A percentile compares a stretch with the other conserved stretches of the same genome.
phyloP scores from a whole-genome alignment of 2,113 vertebrate genomes.

The Etia nguti region DNA sequence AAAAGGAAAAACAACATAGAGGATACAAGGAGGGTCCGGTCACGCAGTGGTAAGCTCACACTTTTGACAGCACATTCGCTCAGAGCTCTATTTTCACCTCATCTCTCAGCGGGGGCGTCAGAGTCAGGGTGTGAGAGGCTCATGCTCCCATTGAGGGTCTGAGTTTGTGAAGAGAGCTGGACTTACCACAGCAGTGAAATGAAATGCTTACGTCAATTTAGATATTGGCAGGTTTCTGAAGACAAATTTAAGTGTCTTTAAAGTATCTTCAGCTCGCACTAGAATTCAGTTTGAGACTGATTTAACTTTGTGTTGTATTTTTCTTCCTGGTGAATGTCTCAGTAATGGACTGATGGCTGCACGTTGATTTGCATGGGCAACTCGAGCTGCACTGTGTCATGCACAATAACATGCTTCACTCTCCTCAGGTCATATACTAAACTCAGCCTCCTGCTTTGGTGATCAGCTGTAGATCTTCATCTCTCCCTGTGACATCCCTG shows the following conservation, averaged over 20 bases:
- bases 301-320: background rate
- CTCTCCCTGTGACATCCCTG: background rate
- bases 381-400: background rate
- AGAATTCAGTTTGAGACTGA: background rate
- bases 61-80: background rate
- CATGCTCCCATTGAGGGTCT: background rate
- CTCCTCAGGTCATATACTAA: background rate
- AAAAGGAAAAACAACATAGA: background rate
- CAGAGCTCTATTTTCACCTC: slow-evolving; percentile 13
- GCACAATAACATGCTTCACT: background rate
- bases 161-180: background rate
- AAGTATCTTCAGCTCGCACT: background rate
- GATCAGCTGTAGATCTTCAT: background rate
- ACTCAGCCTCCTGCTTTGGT: background rate
- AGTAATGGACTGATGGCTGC: too few species aligned
- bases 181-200: background rate
- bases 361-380: background rate
- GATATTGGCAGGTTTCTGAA: background rate
- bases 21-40: background rate
- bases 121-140: background rate
- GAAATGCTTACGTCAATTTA: background rate
- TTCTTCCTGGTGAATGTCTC: background rate
- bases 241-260: background rate
- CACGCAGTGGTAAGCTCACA: background rate
- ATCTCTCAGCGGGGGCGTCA: background rate